Evolutionary conservation across 2,113 vertebrate species (phyloP), one percentile per base, ranked within the genome.

Genomic region (Macquaria australasica): DNA sequence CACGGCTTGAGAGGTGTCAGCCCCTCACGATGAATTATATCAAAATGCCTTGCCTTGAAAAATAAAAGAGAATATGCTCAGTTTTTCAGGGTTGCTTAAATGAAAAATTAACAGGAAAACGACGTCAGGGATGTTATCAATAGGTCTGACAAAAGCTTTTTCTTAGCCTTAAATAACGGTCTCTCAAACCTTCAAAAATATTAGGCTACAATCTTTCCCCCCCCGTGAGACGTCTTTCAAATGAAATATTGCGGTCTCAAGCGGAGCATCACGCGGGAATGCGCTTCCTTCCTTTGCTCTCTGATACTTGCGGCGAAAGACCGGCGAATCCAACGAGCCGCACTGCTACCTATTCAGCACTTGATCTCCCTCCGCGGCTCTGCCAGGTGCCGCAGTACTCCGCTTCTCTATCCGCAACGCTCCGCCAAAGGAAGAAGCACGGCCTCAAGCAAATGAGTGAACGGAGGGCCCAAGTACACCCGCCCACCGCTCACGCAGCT

Each of bases 1-100:
- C 92, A 92, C 92, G 83, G 92, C 91, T 95, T 94, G 93, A 94
- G 94, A 94, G 92, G 91, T 93, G 91, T 92, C 92, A 93, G 94
- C 91, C 90, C 84, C 94, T 94, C 88, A 51, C 87, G 88, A 81
- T 87, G 84, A 79, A 86, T 83, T 71, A 67, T 81, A 85, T 74
- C 82, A 89, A 90, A 93, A 91, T 89, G 77, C 83, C 87, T 90
- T 64, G 91, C 89, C 90, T 93, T 93, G 77, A 70, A 88, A 92
- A 87, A 91, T 84, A 84, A 72, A 83, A 86, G 67, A 81, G 81
- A 73, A 82, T 58, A 82, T 31, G 77, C 81, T 88, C 82, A 87
- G 73, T 72, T 79, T 81, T 58, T 66, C 37, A 53, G 58, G 59
- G 15, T 28, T 53, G 50, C 8, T 75, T 74, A 79, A 37, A 70